Conservation (phyloP, 2,797 vertebrate species). For the Oreortyx pictus region DNA sequence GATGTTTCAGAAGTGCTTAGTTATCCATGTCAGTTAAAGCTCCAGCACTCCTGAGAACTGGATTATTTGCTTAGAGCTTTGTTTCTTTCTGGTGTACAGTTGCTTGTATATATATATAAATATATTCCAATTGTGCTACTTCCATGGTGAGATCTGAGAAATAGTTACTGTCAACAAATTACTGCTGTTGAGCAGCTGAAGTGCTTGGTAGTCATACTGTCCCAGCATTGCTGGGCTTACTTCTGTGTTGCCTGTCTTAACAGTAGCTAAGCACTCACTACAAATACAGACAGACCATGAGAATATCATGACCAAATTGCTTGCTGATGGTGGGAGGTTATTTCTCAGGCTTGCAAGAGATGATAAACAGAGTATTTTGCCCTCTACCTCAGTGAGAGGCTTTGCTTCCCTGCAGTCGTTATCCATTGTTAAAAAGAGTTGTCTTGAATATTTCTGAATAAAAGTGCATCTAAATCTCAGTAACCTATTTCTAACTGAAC, state of each 20-base stretch:
- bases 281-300: neutral
- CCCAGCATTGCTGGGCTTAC: neutral
- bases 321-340: neutral
- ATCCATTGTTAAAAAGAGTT: neutral
- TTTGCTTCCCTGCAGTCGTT: neutral
- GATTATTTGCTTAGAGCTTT: neutral
- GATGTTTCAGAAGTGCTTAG: neutral
- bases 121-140: neutral
- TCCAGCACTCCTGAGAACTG: neutral
- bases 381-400: neutral
- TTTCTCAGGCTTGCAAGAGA: neutral
- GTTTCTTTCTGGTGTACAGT: neutral
- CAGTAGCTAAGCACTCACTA: neutral
- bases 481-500: neutral
- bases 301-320: neutral
- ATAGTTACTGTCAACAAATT: neutral
- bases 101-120: neutral
- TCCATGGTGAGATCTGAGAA: neutral
- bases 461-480: neutral
- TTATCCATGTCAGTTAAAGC: neutral
- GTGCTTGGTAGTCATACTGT: neutral
- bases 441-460: neutral
- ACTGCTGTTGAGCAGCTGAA: neutral
- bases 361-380: neutral
- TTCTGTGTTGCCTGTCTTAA: slow-evolving; percentile 1